phyloP scores from a whole-genome alignment of 2,888 invertebrate genomes.

The Drosophila ustulata region DNA sequence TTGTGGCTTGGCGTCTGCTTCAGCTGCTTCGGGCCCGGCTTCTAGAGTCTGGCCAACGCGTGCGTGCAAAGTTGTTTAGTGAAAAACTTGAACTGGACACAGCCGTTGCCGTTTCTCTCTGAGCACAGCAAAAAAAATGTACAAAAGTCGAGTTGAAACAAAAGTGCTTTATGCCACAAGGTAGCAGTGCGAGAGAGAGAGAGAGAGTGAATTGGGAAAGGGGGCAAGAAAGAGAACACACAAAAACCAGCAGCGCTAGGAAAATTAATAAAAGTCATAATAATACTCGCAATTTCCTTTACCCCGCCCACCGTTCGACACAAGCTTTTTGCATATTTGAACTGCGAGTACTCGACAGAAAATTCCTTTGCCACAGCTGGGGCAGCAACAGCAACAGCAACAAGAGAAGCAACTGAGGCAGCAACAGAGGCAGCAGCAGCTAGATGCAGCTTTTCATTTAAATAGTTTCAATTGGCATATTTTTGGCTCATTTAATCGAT shows the following conservation, averaged over 20 bases:
- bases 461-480: conserved; percentile 68
- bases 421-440: not conserved
- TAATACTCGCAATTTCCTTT: conserved; percentile 81
- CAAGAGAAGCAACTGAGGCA: no score
- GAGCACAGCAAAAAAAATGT: conserved; percentile 26
- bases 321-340: conserved; percentile 57
- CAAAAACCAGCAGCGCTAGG: conserved; percentile 43
- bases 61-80: conserved; percentile 81
- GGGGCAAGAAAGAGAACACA: conserved; percentile 16
- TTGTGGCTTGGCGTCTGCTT: conserved; percentile 10
- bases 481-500: conserved; percentile 36
- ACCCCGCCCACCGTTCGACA: conserved; percentile 46
- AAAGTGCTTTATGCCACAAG: conserved; percentile 28
- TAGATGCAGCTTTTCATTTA: conserved; percentile 65
- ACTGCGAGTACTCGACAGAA: conserved; percentile 15
- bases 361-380: conserved; percentile 43
- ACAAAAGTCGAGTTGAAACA: conserved; percentile 48
- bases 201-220: not conserved
- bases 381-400: conserved; percentile 3
- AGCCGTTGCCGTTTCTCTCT: conserved; percentile 50
- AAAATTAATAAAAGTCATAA: conserved; percentile 79
- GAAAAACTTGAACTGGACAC: conserved; percentile 77
- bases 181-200: conserved; percentile 26
- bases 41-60: conserved; percentile 42
- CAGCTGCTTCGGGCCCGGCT: conserved; percentile 1